phyloP scores from a whole-genome alignment of 2,113 vertebrate genomes.

The Talpa occidentalis region DNA sequence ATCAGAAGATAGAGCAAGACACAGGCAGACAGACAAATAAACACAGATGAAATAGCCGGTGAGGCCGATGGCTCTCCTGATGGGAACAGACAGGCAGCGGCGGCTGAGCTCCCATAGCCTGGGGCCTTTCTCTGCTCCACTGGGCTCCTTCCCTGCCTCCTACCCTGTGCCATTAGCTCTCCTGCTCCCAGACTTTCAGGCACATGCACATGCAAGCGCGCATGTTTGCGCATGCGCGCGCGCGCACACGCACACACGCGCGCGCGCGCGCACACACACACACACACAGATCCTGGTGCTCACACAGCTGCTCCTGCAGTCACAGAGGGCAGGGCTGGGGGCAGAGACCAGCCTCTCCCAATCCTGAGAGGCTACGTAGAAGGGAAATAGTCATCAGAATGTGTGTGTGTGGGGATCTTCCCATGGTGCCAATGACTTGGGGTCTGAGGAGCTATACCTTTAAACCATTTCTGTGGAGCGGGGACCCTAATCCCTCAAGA shows the following conservation, averaged over 20 bases:
- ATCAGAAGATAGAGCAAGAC: constrained; percentile 64
- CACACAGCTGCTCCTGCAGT: background rate
- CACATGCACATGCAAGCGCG: no score
- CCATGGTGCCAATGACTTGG: background rate
- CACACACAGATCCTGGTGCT: background rate
- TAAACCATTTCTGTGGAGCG: background rate
- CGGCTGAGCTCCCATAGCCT: background rate
- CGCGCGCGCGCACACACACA: no score
- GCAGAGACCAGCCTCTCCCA: background rate
- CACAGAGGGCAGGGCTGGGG: accelerated
- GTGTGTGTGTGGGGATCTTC: background rate
- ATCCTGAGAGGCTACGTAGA: background rate
- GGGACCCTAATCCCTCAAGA: background rate
- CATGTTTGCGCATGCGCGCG: no score
- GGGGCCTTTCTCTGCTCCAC: background rate
- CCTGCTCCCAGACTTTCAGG: no score
- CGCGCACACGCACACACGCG: no score
- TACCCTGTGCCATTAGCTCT: background rate
- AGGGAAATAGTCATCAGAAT: background rate
- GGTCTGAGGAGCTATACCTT: background rate
- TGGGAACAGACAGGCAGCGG: constrained; percentile 33
- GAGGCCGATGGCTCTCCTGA: constrained; percentile 29
- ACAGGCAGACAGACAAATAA: constrained; percentile 69
- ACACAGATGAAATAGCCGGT: constrained; percentile 57
- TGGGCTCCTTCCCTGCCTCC: background rate